phyloP scores from a whole-genome alignment of 2,113 vertebrate genomes.

The Charina bottae region DNA sequence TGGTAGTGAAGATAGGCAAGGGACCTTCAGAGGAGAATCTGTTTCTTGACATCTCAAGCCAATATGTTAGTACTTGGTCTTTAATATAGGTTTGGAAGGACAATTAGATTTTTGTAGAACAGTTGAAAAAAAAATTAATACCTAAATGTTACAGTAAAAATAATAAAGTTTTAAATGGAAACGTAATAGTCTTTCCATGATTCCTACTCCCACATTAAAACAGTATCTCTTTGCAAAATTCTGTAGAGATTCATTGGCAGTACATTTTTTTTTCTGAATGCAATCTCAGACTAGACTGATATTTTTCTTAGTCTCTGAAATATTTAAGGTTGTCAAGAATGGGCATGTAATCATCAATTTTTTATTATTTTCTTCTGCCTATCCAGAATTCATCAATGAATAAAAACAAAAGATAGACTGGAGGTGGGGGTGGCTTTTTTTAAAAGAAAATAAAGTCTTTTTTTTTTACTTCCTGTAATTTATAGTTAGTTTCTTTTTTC shows the following conservation, averaged over 20 bases:
- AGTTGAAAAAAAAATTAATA: not conserved
- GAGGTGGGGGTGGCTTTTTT: constrained; percentile 14
- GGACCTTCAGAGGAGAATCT: not conserved
- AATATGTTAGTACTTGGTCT: not conserved
- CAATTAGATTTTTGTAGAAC: not conserved
- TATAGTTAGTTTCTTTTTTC: constrained; percentile 52
- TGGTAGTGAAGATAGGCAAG: not conserved
- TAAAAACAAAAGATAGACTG: constrained; percentile 37
- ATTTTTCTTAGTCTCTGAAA: constrained; percentile 45
- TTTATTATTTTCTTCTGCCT: constrained; percentile 51
- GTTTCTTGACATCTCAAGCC: not conserved
- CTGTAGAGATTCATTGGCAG: not conserved
- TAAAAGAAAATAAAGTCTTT: constrained; percentile 24
- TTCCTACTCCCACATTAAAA: not conserved
- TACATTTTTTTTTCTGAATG: constrained; percentile 15
- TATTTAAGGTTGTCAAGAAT: constrained; percentile 52
- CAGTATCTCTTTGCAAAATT: not conserved
- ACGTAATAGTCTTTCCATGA: not conserved
- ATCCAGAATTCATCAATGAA: constrained; percentile 57
- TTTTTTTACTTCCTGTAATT: constrained; percentile 34
- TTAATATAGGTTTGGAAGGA: not conserved
- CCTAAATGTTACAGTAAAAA: not conserved
- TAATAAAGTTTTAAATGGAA: not conserved
- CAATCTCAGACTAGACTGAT: constrained; percentile 11
- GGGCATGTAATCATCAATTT: constrained; percentile 38